Evolutionary conservation across 37 sponge, comb jelly and placozoan species (phyloP).

Genomic region (Dysidea cf. avara): DNA sequence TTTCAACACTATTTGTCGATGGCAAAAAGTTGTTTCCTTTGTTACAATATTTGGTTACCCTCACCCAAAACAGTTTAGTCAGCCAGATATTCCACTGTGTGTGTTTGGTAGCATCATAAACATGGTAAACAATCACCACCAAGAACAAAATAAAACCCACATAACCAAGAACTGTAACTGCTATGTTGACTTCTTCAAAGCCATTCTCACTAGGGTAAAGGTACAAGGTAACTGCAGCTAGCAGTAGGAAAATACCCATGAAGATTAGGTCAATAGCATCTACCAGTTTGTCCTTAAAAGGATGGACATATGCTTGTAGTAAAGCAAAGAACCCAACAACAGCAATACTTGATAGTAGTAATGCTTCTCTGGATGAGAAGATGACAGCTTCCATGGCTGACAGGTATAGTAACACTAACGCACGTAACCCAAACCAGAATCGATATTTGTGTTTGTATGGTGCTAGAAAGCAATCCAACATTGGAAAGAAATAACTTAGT

Average conservation of each 20-base stretch:
- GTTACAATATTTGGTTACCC: no score
- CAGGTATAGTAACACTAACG: background rate
- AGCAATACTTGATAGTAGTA: conserved; percentile 3
- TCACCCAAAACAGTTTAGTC: no score
- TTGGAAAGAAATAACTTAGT: conserved; percentile 3
- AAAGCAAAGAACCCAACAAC: conserved; percentile 2
- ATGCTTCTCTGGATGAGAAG: background rate
- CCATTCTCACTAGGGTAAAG: background rate
- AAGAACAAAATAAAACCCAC: background rate
- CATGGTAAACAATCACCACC: background rate
- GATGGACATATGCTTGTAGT: conserved; percentile 23
- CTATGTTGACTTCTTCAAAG: background rate
- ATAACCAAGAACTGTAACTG: conserved; percentile 1
- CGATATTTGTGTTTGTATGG: conserved; percentile 44
- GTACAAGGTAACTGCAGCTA: background rate
- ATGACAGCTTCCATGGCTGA: conserved; percentile 5
- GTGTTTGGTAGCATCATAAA: background rate
- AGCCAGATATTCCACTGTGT: no score
- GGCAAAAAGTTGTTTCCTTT: no score
- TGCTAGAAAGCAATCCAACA: conserved; percentile 27
- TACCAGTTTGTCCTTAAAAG: conserved; percentile 18
- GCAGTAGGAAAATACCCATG: conserved; percentile 10
- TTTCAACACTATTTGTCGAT: no score
- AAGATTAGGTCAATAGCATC: conserved; percentile 20
- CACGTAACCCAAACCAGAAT: conserved; percentile 47